Base-by-base conservation (phyloP, 2,113 vertebrate genomes). In the Chloropsis cyanopogon region DNA sequence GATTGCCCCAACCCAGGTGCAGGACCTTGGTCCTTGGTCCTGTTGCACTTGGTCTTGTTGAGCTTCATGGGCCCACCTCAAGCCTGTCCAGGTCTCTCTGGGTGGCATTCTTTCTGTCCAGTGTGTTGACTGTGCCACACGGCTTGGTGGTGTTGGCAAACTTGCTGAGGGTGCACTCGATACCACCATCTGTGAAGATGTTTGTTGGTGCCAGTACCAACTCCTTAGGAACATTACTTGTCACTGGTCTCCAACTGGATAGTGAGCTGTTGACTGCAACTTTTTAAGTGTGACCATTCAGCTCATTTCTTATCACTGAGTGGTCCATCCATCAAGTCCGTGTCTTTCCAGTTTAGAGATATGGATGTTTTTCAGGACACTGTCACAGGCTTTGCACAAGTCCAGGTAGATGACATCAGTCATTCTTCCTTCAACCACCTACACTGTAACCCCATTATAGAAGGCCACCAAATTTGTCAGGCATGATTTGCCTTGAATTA, bases 81-180 rank as follows among this genome's bases (percentile, higher is more conserved):
- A 53, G 54, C 29, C n/a, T 76, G 17, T 31, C 39, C 49, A 61
- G 54, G 41, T 54, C 21, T 10, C 17, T 82, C 3, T n/a, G 47
- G 41, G 22, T 35, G 31, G 9, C 63, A 61, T 69, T 59, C 41
- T 17, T 69, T 49, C 39, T 25, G n/a, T 76, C 41, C 21, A 33
- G 24, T 0, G 0, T 42, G 25, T 23, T 22, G 18, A 31, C 14
- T 2, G 2, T 29, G 6, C 41, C 21, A 13, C 24, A 16, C 0
- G 2, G 17, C 29, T 54, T 9, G 3, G 41, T 42, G 47, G 9
- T 31, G 7, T 10, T 31, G 14, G 18, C 35, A 47, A 1, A 35
- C 41, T 35, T 42, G 25, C n/a, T 69, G 70, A 31, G 29, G 7
- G 6, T 69, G 17, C 9, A 2, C 41, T 61, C 0, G 0, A 22